Evolutionary conservation across 2,888 invertebrate species (phyloP).

Genomic region (Cylloceria caligata): DNA sequence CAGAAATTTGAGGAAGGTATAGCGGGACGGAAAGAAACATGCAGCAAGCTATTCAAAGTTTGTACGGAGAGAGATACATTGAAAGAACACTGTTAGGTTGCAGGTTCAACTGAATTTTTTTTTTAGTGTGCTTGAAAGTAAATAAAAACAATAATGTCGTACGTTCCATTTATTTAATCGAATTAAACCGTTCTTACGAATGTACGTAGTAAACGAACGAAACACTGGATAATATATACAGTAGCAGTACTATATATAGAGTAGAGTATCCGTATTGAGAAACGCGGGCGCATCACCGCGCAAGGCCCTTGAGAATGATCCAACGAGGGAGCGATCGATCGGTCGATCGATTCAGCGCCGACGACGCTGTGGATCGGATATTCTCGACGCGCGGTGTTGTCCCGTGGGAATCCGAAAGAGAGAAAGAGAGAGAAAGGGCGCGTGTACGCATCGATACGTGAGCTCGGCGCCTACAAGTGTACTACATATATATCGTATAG

Average conservation of each 20-base stretch:
- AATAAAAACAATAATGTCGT: too few relatives aligned
- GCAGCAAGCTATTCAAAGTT: not conserved
- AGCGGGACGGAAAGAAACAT: not conserved
- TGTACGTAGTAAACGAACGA: not conserved
- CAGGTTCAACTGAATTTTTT: too few relatives aligned
- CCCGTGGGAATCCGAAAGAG: conserved; percentile 74
- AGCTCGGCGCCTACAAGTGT: conserved; percentile 11
- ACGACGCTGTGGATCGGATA: conserved; percentile 36
- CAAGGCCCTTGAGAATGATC: conserved; percentile 27
- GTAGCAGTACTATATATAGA: conserved; percentile 10
- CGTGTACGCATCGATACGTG: conserved; percentile 60
- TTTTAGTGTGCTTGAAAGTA: too few relatives aligned
- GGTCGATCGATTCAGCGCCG: conserved; percentile 23
- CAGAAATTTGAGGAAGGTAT: not conserved
- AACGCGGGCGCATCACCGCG: conserved; percentile 9
- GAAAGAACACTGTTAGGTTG: not conserved
- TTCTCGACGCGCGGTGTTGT: conserved; percentile 65
- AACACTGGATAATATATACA: not conserved
- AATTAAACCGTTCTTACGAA: not conserved
- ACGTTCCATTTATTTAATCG: not conserved
- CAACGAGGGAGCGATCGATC: conserved; percentile 20
- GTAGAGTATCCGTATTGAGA: not conserved
- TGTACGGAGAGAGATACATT: not conserved
- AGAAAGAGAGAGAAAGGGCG: conserved; percentile 18
- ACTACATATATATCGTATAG: not conserved